phyloP scores from a whole-genome alignment of 2,888 invertebrate species.

The Eremobia ochroleuca region DNA sequence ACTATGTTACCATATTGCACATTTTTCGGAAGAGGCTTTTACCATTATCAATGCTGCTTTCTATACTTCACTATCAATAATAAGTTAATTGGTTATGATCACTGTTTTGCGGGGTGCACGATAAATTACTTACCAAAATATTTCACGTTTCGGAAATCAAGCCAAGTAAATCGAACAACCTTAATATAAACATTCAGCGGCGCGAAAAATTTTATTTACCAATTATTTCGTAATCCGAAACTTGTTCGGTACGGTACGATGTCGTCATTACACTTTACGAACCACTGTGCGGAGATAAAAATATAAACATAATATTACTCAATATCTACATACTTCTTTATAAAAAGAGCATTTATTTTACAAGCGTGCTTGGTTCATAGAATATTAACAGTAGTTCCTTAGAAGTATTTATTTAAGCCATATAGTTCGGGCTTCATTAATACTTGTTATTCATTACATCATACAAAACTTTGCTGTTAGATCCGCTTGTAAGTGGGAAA shows the following conservation, averaged over 20 bases:
- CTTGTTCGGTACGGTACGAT: slow-evolving; percentile 75
- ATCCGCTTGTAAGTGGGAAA: slow-evolving; percentile 81
- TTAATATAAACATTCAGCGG: slow-evolving; percentile 76
- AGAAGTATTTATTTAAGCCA: slow-evolving; percentile 24
- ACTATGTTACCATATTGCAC: slow-evolving; percentile 5
- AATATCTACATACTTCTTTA: slow-evolving; percentile 20
- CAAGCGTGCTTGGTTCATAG: neutral
- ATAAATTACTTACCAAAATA: slow-evolving; percentile 56
- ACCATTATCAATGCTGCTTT: neutral
- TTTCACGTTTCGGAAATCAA: slow-evolving; percentile 68
- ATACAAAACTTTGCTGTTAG: slow-evolving; percentile 74
- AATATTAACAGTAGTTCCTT: slow-evolving; percentile 16
- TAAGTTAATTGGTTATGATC: neutral
- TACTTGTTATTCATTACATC: slow-evolving; percentile 70
- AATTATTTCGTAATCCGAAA: slow-evolving; percentile 81
- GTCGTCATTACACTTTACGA: slow-evolving; percentile 72
- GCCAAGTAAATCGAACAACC: slow-evolving; percentile 74
- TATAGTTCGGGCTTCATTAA: slow-evolving; percentile 41
- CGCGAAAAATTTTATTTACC: slow-evolving; percentile 81
- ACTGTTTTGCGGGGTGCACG: neutral
- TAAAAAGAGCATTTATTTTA: slow-evolving; percentile 24
- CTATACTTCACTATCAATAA: neutral
- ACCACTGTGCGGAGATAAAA: slow-evolving; percentile 52
- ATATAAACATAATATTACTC: slow-evolving; percentile 45
- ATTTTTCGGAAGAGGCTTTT: slow-evolving; percentile 5